phyloP scores from a whole-genome alignment of 2,888 invertebrate genomes.

The Drosophila tanythrix region DNA sequence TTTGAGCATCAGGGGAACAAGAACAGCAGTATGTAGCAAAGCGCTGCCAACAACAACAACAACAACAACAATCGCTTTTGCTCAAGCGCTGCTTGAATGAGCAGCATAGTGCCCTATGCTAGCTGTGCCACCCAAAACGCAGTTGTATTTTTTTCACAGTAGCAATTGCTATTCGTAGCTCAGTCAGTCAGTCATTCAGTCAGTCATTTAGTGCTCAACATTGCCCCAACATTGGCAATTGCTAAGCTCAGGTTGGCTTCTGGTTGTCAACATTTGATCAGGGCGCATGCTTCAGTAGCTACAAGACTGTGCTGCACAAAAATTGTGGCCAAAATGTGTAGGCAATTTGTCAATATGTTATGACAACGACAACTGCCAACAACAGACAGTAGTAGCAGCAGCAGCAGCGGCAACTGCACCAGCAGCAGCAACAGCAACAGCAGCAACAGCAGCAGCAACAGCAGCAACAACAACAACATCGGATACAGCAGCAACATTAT shows the following conservation, averaged over 20 bases:
- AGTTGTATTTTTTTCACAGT: constrained; percentile 14
- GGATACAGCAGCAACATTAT: constrained; percentile 61
- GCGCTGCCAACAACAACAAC: constrained; percentile 11
- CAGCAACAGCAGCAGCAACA: constrained; percentile 28
- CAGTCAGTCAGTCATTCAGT: constrained; percentile 14
- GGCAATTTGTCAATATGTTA: constrained; percentile 77
- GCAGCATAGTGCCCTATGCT: neutral
- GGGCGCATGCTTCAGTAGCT: constrained; percentile 72
- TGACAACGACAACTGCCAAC: constrained; percentile 52
- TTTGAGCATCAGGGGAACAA: constrained; percentile 29
- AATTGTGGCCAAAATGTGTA: constrained; percentile 76
- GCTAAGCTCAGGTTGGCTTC: constrained; percentile 21
- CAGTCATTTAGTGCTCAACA: constrained; percentile 10
- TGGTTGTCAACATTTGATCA: constrained; percentile 64
- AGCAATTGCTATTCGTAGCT: constrained; percentile 12
- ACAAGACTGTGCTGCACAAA: constrained; percentile 40
- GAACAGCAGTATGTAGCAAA: constrained; percentile 32
- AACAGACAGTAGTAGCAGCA: constrained; percentile 26
- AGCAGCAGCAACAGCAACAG: constrained; percentile 13
- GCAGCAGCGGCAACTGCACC: constrained; percentile 18
- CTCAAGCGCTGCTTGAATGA: constrained; percentile 40
- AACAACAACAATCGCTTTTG: constrained; percentile 24
- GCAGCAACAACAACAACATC: constrained; percentile 19
- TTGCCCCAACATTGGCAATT: constrained; percentile 9
- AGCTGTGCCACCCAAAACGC: constrained; percentile 16